Evolutionary conservation across 2,797 vertebrate species (phyloP).

Genomic region (Pygocentrus nattereri): DNA sequence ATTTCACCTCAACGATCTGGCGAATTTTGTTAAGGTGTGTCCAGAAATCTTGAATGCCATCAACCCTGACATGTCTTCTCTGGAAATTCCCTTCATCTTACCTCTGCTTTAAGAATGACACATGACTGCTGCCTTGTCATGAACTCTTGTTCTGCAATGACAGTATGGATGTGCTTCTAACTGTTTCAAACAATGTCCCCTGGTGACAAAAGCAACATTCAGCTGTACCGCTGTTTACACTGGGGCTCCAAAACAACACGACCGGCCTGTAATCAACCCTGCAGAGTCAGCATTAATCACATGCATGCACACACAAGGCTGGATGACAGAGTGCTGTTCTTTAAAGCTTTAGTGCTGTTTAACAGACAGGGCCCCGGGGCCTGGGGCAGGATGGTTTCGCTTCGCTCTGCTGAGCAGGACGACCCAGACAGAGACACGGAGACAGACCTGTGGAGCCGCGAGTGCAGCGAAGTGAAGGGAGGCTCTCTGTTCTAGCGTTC

Average conservation of each 20-base stretch:
- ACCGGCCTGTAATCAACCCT: conserved; percentile 52
- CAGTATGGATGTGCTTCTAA: conserved; percentile 16
- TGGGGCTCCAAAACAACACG: conserved; percentile 44
- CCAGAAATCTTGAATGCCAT: not conserved
- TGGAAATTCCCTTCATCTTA: not conserved
- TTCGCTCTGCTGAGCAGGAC: not conserved
- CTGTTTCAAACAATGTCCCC: conserved; percentile 37
- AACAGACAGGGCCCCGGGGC: not conserved
- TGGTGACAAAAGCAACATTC: conserved; percentile 47
- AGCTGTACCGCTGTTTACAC: conserved; percentile 29
- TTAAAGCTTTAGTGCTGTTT: not conserved
- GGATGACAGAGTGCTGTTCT: conserved; percentile 40
- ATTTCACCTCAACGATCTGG: too few species aligned
- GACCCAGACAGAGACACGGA: conserved; percentile 15
- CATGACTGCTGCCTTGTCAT: not conserved
- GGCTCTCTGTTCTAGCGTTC: not conserved
- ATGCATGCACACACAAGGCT: conserved; percentile 9
- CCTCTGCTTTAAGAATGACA: not conserved
- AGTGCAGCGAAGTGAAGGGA: not conserved
- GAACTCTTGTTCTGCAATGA: not conserved
- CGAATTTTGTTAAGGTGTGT: not conserved
- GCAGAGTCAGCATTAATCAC: conserved; percentile 47
- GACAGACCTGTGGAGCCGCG: not conserved
- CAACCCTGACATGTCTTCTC: not conserved
- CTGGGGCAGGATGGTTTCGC: conserved; percentile 7